Evolutionary conservation across 1,140 invertebrate genomes (phyloP).

Genomic region (Drosophila novamexicana): DNA sequence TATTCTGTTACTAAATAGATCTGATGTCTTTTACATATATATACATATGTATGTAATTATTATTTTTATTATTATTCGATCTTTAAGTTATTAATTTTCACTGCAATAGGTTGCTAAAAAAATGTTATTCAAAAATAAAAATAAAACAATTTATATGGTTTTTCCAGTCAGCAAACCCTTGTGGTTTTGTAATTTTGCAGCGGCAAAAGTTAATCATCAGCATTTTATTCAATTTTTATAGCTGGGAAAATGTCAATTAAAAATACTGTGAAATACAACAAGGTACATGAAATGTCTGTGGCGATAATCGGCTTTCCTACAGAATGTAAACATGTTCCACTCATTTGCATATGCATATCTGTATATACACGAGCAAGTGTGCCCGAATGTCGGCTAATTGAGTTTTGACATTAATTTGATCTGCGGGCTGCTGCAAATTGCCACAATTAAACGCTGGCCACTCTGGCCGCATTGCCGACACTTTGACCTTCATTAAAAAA

Average conservation of each 20-base stretch:
- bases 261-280: neutral
- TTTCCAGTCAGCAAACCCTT: too few species aligned
- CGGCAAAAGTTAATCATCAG: neutral
- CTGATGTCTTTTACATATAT: too few species aligned
- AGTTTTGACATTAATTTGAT: slow-evolving; percentile 82
- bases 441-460: slow-evolving; percentile 69
- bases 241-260: neutral
- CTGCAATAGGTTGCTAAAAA: too few species aligned
- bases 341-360: neutral
- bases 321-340: neutral
- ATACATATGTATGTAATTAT: too few species aligned
- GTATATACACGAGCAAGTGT: slow-evolving; percentile 15
- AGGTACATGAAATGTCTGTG: neutral
- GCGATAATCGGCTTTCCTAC: neutral
- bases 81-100: too few species aligned
- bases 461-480: slow-evolving; percentile 49
- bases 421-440: slow-evolving; percentile 66
- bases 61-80: too few species aligned
- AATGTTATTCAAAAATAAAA: too few species aligned
- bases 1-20: too few species aligned
- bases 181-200: too few species aligned
- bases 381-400: slow-evolving; percentile 63
- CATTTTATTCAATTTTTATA: neutral
- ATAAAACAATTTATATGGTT: too few species aligned
- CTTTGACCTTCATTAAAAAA: slow-evolving; percentile 67